These are phyloP conservation scores for Gryllus bimaculatus DNA, from an alignment of 1,140 invertebrate species.

Conservation along the genomic window DNA sequence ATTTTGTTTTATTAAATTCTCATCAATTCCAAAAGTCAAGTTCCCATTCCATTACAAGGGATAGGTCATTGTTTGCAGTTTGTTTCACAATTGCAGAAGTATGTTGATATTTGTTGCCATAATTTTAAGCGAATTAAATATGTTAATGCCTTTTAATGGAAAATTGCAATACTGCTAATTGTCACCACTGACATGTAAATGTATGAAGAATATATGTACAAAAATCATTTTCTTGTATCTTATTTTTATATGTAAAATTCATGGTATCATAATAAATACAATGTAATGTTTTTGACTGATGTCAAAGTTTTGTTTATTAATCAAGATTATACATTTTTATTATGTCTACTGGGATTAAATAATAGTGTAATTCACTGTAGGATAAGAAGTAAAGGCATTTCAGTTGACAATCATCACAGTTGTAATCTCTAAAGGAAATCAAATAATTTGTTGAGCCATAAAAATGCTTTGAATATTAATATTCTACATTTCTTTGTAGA, in stretches of 20 bases:
- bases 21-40: background rate
- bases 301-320: background rate
- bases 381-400: too few species aligned
- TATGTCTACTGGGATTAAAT: too few species aligned
- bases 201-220: background rate
- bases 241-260: constrained; percentile 2
- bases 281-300: background rate
- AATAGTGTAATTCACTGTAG: too few species aligned
- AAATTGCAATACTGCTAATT: background rate
- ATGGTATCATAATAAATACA: background rate
- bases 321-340: too few species aligned
- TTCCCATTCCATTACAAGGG: background rate
- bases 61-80: background rate
- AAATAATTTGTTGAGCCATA: too few species aligned
- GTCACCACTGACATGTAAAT: background rate
- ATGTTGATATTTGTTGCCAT: background rate
- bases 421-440: too few species aligned
- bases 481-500: too few species aligned
- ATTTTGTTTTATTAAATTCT: background rate
- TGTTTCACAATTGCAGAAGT: background rate
- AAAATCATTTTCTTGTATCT: background rate
- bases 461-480: too few species aligned
- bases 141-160: background rate
- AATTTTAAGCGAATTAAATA: background rate
- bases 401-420: too few species aligned